A percentile compares a stretch with the other conserved stretches of the same genome.
Evolutionary conservation across 2,797 vertebrate genomes (phyloP).

Genomic region (Ceyx erithaca): DNA sequence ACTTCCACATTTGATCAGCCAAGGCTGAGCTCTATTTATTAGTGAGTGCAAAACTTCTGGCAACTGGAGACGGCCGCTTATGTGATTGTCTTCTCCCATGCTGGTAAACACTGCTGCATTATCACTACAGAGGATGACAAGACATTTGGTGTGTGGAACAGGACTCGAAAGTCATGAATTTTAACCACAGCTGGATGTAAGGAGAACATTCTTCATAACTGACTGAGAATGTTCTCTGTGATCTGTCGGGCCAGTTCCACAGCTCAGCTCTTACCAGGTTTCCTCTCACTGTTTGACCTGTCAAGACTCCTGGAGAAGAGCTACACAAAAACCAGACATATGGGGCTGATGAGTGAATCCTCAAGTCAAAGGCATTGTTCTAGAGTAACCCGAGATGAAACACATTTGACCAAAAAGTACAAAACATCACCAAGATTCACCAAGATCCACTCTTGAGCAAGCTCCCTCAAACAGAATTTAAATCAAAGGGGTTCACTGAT

Average conservation of each 20-base stretch:
- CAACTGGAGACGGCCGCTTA: neutral
- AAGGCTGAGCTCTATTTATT: conserved; percentile 8
- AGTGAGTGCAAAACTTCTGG: conserved; percentile 23
- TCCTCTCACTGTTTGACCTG: neutral
- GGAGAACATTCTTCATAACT: neutral
- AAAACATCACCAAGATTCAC: neutral
- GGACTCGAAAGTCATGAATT: neutral
- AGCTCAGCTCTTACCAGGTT: neutral
- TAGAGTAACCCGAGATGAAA: neutral
- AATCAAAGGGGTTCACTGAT: neutral
- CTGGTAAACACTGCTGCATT: neutral
- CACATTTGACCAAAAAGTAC: neutral
- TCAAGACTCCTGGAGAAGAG: neutral
- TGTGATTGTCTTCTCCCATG: conserved; percentile 13
- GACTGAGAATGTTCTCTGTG: neutral
- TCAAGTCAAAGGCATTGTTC: neutral
- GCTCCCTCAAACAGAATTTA: neutral
- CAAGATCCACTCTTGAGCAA: neutral
- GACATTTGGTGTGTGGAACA: neutral
- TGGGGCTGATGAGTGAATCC: neutral
- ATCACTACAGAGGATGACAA: conserved; percentile 16
- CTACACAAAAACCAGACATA: neutral
- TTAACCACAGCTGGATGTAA: neutral
- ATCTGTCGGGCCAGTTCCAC: rapidly evolving
- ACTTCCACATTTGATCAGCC: conserved; percentile 59